Conservation (phyloP, 1,140 invertebrate species). For the Drosophila equinoxialis region DNA sequence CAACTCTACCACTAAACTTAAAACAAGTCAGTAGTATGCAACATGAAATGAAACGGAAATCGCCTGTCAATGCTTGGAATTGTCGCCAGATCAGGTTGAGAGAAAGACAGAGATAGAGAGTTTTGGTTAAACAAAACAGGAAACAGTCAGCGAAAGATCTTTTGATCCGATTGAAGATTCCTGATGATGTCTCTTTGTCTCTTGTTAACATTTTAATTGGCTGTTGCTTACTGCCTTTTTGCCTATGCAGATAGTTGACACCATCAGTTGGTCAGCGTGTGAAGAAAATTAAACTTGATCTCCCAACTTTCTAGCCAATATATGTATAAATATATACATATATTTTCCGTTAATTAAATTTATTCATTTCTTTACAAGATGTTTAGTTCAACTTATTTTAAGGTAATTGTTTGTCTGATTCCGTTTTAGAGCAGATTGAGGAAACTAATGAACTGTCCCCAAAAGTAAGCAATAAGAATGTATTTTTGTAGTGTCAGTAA, state of each 20-base stretch:
- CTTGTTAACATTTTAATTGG: conserved; percentile 58
- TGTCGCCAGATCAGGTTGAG: conserved; percentile 61
- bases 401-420: no score
- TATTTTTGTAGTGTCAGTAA: no score
- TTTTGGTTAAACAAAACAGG: conserved; percentile 36
- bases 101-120: neutral
- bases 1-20: neutral
- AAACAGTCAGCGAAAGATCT: conserved; percentile 42
- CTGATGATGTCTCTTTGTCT: conserved; percentile 44
- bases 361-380: neutral
- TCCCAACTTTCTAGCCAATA: neutral
- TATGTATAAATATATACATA: no score
- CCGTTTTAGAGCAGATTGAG: no score
- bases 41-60: conserved; percentile 54
- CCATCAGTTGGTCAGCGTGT: neutral
- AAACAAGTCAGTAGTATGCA: neutral
- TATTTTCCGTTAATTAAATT: conserved; percentile 34
- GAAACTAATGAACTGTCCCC: no score
- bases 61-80: conserved; percentile 75
- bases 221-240: conserved; percentile 1
- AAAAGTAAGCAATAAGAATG: no score
- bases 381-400: no score
- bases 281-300: neutral
- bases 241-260: conserved; percentile 9
- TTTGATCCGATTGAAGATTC: conserved; percentile 56